Evolutionary conservation across 2,797 vertebrate species (phyloP).

Genomic region (Triplophysa yarkandensis): DNA sequence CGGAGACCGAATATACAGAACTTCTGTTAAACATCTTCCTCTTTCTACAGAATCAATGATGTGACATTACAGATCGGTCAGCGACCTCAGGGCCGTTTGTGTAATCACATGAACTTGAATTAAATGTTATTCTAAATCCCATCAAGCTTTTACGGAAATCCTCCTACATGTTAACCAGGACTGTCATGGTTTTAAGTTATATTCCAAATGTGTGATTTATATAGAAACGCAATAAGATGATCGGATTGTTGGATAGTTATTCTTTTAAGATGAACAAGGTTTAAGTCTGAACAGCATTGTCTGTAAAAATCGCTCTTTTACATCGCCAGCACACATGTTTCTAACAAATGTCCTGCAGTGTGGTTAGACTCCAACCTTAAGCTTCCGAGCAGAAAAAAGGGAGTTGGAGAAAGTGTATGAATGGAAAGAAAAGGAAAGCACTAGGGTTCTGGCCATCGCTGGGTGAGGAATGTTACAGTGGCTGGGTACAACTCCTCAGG

Average conservation of each 20-base stretch:
- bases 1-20: constrained; percentile 36
- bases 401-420: constrained; percentile 28
- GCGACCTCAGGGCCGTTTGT: not conserved
- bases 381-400: constrained; percentile 36
- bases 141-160: constrained; percentile 11
- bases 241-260: too few relatives aligned
- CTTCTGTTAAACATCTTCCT: constrained; percentile 28
- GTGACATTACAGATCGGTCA: constrained; percentile 31
- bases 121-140: constrained; percentile 20
- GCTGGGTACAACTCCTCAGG: constrained; percentile 42
- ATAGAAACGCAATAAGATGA: too few relatives aligned
- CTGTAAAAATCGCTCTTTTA: not conserved
- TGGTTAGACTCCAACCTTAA: constrained; percentile 32
- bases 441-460: constrained; percentile 40
- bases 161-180: not conserved
- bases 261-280: not conserved
- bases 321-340: constrained; percentile 46
- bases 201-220: not conserved
- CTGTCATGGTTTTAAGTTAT: too few relatives aligned
- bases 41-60: constrained; percentile 23
- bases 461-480: constrained; percentile 51
- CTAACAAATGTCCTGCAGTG: constrained; percentile 50
- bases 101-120: constrained; percentile 11
- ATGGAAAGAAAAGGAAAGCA: constrained; percentile 45
- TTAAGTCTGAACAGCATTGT: constrained; percentile 25